A percentile compares a stretch with the other conserved stretches of the same genome.
These are phyloP conservation scores for Meriones psammophilus DNA, from an alignment of 2,797 vertebrate genomes.

Conservation along the genomic window DNA sequence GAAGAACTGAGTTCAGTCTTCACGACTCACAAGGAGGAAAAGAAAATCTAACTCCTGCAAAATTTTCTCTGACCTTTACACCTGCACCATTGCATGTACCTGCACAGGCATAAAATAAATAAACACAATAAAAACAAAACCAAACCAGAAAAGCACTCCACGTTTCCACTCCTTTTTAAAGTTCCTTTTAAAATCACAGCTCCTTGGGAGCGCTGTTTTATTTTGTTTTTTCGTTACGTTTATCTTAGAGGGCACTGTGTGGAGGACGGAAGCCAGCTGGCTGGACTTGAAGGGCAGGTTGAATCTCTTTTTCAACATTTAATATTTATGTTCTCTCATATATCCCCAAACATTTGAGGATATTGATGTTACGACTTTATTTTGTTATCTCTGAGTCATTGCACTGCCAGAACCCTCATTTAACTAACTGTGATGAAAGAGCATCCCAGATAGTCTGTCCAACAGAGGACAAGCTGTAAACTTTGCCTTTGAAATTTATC, in stretches of 20 bases:
- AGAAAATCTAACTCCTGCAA: not conserved
- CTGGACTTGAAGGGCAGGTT: conserved; percentile 77
- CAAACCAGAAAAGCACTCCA: not conserved
- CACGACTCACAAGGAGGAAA: not conserved
- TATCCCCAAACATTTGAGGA: conserved; percentile 76
- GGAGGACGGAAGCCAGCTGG: conserved; percentile 76
- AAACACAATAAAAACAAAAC: not conserved
- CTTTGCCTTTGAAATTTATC: conserved; percentile 80
- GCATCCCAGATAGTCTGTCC: conserved; percentile 59
- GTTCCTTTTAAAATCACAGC: not conserved
- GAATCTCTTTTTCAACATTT: conserved; percentile 77
- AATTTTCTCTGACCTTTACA: not conserved
- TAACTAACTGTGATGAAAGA: conserved; percentile 82
- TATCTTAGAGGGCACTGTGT: conserved; percentile 62
- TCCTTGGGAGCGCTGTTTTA: conserved; percentile 22
- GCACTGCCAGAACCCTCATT: conserved; percentile 70
- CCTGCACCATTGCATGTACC: not conserved
- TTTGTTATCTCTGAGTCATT: conserved; percentile 82
- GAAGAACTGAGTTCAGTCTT: not conserved
- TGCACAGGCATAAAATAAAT: not conserved
- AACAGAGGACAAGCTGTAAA: conserved; percentile 79
- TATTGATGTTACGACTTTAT: conserved; percentile 79
- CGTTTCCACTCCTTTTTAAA: not conserved
- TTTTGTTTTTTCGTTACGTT: not conserved
- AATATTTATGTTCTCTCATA: conserved; percentile 82